A percentile compares a stretch with the other conserved stretches of the same genome.
These are phyloP conservation scores for Campylorhamphus procurvoides DNA, from an alignment of 2,113 vertebrate genomes.

Conservation along the genomic window DNA sequence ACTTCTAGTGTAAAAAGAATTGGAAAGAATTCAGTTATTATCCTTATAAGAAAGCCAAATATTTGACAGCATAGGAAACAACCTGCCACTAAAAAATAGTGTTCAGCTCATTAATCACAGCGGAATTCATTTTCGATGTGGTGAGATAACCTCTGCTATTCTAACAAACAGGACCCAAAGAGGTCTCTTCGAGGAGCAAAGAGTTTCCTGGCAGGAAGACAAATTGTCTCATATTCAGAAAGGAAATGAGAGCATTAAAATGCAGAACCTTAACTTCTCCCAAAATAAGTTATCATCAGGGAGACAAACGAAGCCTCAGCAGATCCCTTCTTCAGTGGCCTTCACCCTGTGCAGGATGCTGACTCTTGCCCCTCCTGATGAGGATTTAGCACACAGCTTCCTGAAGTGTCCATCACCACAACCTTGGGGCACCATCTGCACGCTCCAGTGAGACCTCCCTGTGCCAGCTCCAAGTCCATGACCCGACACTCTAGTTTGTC, in stretches of 20 bases:
- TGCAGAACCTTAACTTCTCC: neutral
- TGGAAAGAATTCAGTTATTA: slow-evolving; percentile 1
- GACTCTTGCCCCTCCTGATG: neutral
- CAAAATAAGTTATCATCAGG: slow-evolving; percentile 35
- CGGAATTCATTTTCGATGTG: neutral
- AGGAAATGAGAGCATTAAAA: slow-evolving; percentile 59
- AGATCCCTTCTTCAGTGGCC: neutral
- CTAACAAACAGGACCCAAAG: neutral
- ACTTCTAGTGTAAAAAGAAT: neutral
- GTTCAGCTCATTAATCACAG: neutral
- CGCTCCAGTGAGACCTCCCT: neutral
- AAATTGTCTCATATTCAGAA: slow-evolving; percentile 38
- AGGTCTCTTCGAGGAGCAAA: neutral
- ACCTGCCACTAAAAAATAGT: slow-evolving; percentile 7
- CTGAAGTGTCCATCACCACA: neutral
- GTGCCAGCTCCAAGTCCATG: neutral
- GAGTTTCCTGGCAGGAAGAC: slow-evolving; percentile 48
- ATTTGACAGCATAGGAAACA: slow-evolving; percentile 42
- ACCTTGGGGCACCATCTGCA: neutral
- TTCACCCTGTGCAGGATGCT: slow-evolving; percentile 41
- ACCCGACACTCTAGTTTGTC: neutral
- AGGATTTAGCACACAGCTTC: slow-evolving; percentile 4
- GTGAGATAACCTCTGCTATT: slow-evolving; percentile 37
- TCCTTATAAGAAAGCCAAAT: neutral
- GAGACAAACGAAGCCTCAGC: slow-evolving; percentile 1